Base-by-base conservation (phyloP, 2,797 vertebrate species). In the Orestias chungarensis region DNA sequence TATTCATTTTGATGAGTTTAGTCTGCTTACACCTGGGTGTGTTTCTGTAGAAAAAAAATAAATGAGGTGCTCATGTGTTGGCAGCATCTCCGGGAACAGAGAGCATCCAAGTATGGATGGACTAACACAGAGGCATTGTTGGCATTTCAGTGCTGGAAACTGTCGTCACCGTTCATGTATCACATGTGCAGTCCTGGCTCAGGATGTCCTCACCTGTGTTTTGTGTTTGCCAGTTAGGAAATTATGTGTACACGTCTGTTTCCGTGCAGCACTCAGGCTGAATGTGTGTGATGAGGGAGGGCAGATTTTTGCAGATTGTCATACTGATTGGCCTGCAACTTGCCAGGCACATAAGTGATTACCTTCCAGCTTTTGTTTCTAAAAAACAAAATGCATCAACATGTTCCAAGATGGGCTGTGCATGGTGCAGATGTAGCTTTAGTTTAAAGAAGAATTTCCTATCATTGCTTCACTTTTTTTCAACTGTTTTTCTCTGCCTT, bases 121-220 rank as follows among this genome's bases (percentile, higher is more conserved):
- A 85, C 73, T 81, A 76, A 79, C 82, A 76, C 70, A 72, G 43
- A 80, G 78, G 74, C 76, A 74, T 78, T 80, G 72, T 40, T 88
- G 80, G 76, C 75, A 50, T 25, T 46, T 66, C 29, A 71, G 29
- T 14, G 78, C 71, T 35, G 68, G 75, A 64, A 69, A 76, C 49
- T 52, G 74, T 79, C 73, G 4, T 82, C 77, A 62, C 67, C 75
- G 72, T 85, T 73, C 73, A 76, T 68, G 80, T 79, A 71, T 75
- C 82, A 79, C 72, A 47, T 42, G 66, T 43, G 0, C 57, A 64
- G 59, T 59, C 83, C 74, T 86, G 87, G 83, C 87, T 79, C 69
- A 18, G 3, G 66, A 64, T 65, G 66, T 44, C 71, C 75, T 88
- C 87, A 83, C 80, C 80, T 87, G 82, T 33, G 62, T 73, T 84